These are phyloP conservation scores for Gastrophryne carolinensis DNA, from an alignment of 2,797 vertebrate species.

Conservation along the genomic window DNA sequence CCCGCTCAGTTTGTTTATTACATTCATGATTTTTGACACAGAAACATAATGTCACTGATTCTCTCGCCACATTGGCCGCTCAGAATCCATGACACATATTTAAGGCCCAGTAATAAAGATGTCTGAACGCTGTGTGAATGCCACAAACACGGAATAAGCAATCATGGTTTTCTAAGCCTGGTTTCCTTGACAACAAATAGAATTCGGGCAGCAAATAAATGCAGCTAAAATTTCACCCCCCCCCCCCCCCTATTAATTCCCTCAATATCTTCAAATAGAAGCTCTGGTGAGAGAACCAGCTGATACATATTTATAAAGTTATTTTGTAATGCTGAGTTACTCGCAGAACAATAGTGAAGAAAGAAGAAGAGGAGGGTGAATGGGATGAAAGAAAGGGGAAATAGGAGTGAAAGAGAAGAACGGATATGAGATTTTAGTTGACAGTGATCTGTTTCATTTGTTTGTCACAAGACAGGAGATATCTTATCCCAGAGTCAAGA, in stretches of 20 bases:
- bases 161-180: slow-evolving; percentile 49
- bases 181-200: slow-evolving; percentile 53
- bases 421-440: not conserved
- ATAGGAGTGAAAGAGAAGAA: not conserved
- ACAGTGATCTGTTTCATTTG: no score
- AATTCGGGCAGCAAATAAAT: slow-evolving; percentile 51
- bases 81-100: slow-evolving; percentile 46
- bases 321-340: slow-evolving; percentile 47
- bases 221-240: slow-evolving; percentile 45
- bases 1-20: not conserved
- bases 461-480: no score
- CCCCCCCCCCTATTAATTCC: slow-evolving; percentile 48
- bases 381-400: not conserved
- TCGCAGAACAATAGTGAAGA: slow-evolving; percentile 13
- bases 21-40: slow-evolving; percentile 26
- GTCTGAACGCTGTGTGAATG: slow-evolving; percentile 47
- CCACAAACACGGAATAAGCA: slow-evolving; percentile 46
- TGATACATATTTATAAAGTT: slow-evolving; percentile 53
- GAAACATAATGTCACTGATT: slow-evolving; percentile 35
- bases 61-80: slow-evolving; percentile 22
- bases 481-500: no score
- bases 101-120: slow-evolving; percentile 52
- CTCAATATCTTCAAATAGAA: slow-evolving; percentile 52
- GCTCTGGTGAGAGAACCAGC: slow-evolving; percentile 44
- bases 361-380: not conserved